Conservation (phyloP, 2,113 vertebrate species). For the Ictalurus furcatus region DNA sequence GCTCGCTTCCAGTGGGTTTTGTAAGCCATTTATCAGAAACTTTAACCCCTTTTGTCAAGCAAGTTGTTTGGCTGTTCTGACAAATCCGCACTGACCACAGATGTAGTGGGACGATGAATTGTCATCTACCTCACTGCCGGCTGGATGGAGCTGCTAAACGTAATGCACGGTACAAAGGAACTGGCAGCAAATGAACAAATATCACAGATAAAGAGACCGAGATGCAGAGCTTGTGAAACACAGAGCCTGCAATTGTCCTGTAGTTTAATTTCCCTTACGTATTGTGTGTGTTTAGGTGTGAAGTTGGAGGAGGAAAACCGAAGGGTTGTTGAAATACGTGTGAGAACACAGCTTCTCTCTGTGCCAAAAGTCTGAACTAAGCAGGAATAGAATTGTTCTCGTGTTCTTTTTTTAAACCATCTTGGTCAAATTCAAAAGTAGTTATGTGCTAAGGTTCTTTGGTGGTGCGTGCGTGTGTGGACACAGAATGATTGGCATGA, state of each 20-base stretch:
- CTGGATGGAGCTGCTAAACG: slow-evolving; percentile 23
- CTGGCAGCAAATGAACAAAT: slow-evolving; percentile 30
- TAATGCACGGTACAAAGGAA: slow-evolving; percentile 23
- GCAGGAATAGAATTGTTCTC: slow-evolving; percentile 5
- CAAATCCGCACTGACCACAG: slow-evolving; percentile 58
- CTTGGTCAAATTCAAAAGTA: slow-evolving; percentile 9
- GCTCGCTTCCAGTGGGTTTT: slow-evolving; percentile 69
- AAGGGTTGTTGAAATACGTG: neutral
- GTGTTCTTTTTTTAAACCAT: neutral
- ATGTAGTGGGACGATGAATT: slow-evolving; percentile 50
- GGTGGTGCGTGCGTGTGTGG: neutral
- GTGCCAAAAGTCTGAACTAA: slow-evolving; percentile 4
- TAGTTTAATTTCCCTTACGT: slow-evolving; percentile 15
- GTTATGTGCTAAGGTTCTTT: neutral
- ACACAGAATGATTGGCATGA: slow-evolving; percentile 45
- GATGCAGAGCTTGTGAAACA: slow-evolving; percentile 8
- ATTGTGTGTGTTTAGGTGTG: slow-evolving; percentile 16
- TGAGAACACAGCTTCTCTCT: neutral
- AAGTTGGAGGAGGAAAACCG: slow-evolving; percentile 6
- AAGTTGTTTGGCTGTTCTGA: slow-evolving; percentile 40
- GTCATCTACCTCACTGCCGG: slow-evolving; percentile 9
- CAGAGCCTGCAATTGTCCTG: neutral
- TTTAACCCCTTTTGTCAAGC: slow-evolving; percentile 69
- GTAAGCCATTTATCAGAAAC: slow-evolving; percentile 59
- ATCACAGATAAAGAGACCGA: slow-evolving; percentile 1